Evolutionary conservation across 2,797 vertebrate genomes (phyloP), one percentile per base, ranked within the genome.

Genomic region (Danio jaintianensis): DNA sequence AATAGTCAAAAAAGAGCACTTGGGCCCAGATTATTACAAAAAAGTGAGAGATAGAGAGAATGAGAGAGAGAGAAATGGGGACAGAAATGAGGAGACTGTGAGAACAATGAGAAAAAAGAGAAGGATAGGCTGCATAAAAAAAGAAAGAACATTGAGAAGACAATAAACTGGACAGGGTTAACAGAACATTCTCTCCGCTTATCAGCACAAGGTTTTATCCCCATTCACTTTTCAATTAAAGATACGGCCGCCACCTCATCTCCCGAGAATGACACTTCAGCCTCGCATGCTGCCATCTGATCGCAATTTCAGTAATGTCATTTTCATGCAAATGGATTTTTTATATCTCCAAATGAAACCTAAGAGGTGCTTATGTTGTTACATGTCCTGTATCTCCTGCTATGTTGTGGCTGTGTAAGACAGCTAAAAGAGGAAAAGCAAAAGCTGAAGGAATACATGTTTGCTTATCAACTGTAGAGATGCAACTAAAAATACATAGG

Each of bases 271-370:
- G 78, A 84, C 84, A 84, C 87, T 88, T 85, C 79, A 85, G 74
- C 77, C 71, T 40, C 36, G 83, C 71, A 83, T 48, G 52, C 79
- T 80, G 81, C 81, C 86, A 89, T 89, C 88, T 88, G 88, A 91
- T 87, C 87, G 83, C 73, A 85, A 81, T 87, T 90, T 90, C 77
- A 84, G 82, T 88, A 86, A 89, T 89, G 87, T 86, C 83, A 88
- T 91, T 91, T 91, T 90, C 86, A 92, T 92, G 89, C 88, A 91
- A 90, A 92, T 92, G 43, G 1, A 0, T 18, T 73, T 87, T 85
- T 81, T 64, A 70, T 29, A 62, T 82, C 63, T 72, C 73, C 42
- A 50, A 80, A 78, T 53, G 40, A 91, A 87, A 2, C 79, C 79
- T 79, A 75, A 81, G 45, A 84, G 82, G 81, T 82, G 52, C 38